These are phyloP conservation scores for Brenthis hecate DNA, from an alignment of 2,888 invertebrate species.

Conservation along the genomic window DNA sequence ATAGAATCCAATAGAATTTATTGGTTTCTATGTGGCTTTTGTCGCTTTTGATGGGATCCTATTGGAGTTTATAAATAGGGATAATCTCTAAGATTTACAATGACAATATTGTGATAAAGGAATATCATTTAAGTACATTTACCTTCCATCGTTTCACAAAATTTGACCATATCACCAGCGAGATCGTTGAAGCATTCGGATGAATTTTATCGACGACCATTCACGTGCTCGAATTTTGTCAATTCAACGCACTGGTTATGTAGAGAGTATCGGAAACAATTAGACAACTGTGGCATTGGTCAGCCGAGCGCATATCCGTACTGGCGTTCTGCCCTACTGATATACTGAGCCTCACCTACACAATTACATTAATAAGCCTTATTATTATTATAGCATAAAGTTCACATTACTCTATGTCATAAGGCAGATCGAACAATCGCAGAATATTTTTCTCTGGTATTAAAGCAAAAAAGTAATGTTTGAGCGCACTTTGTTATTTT, in stretches of 20 bases:
- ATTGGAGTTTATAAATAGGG: too few relatives aligned
- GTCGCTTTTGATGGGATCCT: too few relatives aligned
- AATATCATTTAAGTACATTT: background rate
- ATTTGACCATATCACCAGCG: constrained; percentile 13
- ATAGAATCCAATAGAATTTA: too few relatives aligned
- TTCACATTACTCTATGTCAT: constrained; percentile 14
- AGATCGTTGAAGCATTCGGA: constrained; percentile 46
- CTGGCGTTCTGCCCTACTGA: constrained; percentile 63
- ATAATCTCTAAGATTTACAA: too few relatives aligned
- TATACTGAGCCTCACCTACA: constrained; percentile 51
- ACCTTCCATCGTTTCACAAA: background rate
- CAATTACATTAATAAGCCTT: constrained; percentile 13
- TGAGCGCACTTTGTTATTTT: constrained; percentile 19
- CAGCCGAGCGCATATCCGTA: constrained; percentile 78
- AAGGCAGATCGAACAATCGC: constrained; percentile 15
- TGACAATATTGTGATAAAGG: too few relatives aligned
- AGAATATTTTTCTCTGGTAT: constrained; percentile 30
- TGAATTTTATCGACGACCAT: constrained; percentile 60
- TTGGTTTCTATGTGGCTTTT: too few relatives aligned
- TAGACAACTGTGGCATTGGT: constrained; percentile 77
- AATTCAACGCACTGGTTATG: constrained; percentile 71
- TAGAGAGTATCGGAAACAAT: constrained; percentile 80
- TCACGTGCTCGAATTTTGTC: constrained; percentile 75
- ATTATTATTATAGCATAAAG: constrained; percentile 1
- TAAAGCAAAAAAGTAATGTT: constrained; percentile 26